Percentiles rank a stretch among this genome's conserved stretches.
phyloP scores from a whole-genome alignment of 1,140 invertebrate genomes.

The Saccostrea glomerata region DNA sequence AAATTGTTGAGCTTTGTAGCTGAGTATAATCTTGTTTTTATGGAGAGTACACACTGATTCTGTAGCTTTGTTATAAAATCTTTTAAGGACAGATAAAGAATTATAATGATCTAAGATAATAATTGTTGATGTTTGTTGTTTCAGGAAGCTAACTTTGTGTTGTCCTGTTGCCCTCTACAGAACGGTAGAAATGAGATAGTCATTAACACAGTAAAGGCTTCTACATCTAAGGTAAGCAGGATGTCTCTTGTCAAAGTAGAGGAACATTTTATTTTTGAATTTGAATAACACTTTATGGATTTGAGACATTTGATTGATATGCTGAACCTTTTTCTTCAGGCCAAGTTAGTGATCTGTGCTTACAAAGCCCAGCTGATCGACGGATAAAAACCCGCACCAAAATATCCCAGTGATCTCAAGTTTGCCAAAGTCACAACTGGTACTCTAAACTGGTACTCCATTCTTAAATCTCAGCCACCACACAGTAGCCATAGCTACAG shows the following conservation, averaged over 20 bases:
- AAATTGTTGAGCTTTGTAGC: too few species aligned
- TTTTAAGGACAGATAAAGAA: too few species aligned
- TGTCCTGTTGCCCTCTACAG: slow-evolving; percentile 62
- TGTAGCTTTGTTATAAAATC: too few species aligned
- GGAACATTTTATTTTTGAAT: background rate
- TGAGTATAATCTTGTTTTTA: too few species aligned
- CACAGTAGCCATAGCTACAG: background rate
- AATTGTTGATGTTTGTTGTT: slow-evolving; percentile 25
- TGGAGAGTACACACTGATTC: too few species aligned
- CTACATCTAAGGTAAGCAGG: slow-evolving; percentile 49
- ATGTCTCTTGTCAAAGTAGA: background rate
- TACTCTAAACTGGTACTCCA: slow-evolving; percentile 18
- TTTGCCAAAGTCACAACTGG: slow-evolving; percentile 26
- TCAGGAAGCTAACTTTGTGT: slow-evolving; percentile 62
- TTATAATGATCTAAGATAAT: too few species aligned
- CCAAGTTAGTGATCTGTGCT: slow-evolving; percentile 68
- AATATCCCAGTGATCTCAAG: slow-evolving; percentile 33
- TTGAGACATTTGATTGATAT: background rate
- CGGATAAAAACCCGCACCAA: slow-evolving; percentile 2
- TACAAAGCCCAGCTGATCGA: slow-evolving; percentile 67
- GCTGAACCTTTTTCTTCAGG: slow-evolving; percentile 57
- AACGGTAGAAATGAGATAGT: slow-evolving; percentile 61
- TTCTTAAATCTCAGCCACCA: slow-evolving; percentile 7
- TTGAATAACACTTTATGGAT: background rate
- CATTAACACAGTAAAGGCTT: slow-evolving; percentile 54